phyloP scores from a whole-genome alignment of 92 coral and sea anemone genomes.

The Zoanthus solanderi region DNA sequence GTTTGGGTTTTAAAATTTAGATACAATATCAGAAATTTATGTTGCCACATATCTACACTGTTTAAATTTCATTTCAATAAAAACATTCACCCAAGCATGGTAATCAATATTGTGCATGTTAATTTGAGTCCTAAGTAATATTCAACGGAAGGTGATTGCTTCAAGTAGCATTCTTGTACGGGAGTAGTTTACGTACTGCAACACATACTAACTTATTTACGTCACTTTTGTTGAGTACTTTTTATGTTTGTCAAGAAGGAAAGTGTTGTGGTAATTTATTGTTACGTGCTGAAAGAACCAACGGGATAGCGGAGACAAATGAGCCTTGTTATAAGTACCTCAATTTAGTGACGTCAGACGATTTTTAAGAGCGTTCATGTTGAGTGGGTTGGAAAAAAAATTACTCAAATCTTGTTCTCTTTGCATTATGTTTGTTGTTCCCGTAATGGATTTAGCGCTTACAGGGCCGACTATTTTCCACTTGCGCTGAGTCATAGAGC shows the following conservation, averaged over 20 bases:
- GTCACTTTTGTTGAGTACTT: slow-evolving; percentile 47
- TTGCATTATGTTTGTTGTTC: not conserved
- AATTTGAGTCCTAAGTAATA: not conserved
- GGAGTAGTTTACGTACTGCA: slow-evolving; percentile 24
- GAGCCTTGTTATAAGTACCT: not conserved
- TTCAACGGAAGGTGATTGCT: not conserved
- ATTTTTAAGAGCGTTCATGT: not conserved
- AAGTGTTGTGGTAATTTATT: slow-evolving; percentile 20
- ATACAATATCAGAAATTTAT: not conserved
- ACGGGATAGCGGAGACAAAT: not conserved
- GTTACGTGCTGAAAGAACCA: slow-evolving; percentile 45
- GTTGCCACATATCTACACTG: not conserved
- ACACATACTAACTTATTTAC: not conserved
- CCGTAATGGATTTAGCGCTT: not conserved
- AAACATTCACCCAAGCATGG: not conserved
- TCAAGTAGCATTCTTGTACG: slow-evolving; percentile 15
- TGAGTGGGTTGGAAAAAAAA: not conserved
- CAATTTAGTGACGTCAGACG: not conserved
- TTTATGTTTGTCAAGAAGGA: slow-evolving; percentile 16
- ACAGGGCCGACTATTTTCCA: slow-evolving; percentile 6
- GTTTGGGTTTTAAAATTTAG: not conserved
- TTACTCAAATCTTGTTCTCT: not conserved
- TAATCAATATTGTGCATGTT: not conserved
- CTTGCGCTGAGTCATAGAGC: not conserved
- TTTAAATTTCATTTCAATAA: not conserved